A percentile compares a stretch with the other conserved stretches of the same genome.
These are phyloP conservation scores for Semnornis frantzii DNA, from an alignment of 2,113 vertebrate species.

Conservation along the genomic window DNA sequence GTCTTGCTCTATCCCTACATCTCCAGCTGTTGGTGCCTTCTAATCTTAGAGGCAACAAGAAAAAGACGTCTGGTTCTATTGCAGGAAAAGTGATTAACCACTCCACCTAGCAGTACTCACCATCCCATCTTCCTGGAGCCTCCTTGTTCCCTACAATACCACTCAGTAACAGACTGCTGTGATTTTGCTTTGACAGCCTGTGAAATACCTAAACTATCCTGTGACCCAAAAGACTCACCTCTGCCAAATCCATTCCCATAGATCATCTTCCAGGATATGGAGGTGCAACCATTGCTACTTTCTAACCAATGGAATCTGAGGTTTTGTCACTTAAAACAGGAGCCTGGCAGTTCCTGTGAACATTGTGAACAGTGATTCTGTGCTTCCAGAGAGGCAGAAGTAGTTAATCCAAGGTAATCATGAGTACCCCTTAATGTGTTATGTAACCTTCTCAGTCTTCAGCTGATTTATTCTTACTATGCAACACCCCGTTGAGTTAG, in stretches of 20 bases:
- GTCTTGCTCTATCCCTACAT: background rate
- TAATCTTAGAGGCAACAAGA: background rate
- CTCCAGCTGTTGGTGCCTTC: background rate
- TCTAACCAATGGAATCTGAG: background rate
- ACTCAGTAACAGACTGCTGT: background rate
- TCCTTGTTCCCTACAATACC: background rate
- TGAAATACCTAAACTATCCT: background rate
- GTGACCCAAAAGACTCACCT: background rate
- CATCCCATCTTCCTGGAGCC: background rate
- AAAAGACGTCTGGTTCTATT: background rate
- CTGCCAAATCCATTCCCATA: background rate
- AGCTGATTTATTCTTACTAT: background rate
- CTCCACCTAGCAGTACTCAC: background rate
- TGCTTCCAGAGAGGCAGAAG: background rate
- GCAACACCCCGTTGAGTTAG: background rate
- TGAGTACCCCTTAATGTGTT: background rate
- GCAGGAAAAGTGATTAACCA: background rate
- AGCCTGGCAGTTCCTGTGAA: background rate
- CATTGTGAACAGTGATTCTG: background rate
- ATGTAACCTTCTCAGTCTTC: background rate
- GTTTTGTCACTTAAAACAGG: background rate
- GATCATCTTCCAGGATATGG: background rate
- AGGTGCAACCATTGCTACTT: background rate
- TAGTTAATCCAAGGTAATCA: slow-evolving; percentile 2
- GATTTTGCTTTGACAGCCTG: slow-evolving; percentile 21